Percentiles rank a stretch among this genome's conserved stretches.
Evolutionary conservation across 2,888 invertebrate species (phyloP).

Genomic region (Theodoxus fluviatilis): DNA sequence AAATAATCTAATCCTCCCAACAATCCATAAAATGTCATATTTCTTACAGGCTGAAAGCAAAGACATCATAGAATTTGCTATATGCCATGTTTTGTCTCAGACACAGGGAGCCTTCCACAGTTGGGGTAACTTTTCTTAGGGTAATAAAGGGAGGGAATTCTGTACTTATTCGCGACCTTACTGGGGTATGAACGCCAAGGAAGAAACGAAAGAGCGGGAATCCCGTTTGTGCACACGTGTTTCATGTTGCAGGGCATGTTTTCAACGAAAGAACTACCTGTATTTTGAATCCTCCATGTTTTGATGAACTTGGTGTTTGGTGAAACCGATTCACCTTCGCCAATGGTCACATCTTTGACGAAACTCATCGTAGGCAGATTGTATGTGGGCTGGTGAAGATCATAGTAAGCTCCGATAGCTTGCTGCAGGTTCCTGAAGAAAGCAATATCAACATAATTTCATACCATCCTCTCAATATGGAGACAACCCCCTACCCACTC

Average conservation of each 20-base stretch:
- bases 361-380: conserved; percentile 74
- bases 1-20: no score
- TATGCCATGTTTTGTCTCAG: no score
- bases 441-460: conserved; percentile 3
- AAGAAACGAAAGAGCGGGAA: neutral
- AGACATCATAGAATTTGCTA: no score
- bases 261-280: conserved; percentile 70
- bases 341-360: conserved; percentile 77
- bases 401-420: conserved; percentile 94
- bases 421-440: conserved; percentile 90
- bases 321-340: conserved; percentile 79
- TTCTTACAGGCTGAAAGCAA: no score
- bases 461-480: no score
- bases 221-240: neutral
- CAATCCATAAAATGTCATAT: no score
- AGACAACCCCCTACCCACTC: no score
- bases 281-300: conserved; percentile 87
- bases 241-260: neutral
- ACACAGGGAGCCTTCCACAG: no score
- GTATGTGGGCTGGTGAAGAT: conserved; percentile 74
- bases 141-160: no score
- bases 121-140: no score
- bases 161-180: no score
- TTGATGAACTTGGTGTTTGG: conserved; percentile 82
- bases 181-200: neutral